Conservation (phyloP, 2,797 vertebrate genomes). For the Acipenser oxyrinchus region DNA sequence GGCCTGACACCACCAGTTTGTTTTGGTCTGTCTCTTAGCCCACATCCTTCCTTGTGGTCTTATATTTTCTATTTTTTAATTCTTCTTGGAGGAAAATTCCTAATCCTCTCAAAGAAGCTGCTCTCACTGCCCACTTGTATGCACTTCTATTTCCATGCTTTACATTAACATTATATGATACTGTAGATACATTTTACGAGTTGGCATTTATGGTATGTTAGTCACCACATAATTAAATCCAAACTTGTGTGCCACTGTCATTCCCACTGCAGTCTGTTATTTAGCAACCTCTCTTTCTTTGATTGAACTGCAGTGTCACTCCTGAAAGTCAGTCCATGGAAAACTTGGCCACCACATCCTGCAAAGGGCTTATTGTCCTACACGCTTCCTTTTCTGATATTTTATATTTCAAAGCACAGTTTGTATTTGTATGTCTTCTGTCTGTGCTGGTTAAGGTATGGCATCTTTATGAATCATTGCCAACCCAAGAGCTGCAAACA, state of each 20-base stretch:
- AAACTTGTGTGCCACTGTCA: background rate
- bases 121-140: constrained; percentile 1
- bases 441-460: constrained; percentile 3
- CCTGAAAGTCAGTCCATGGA: background rate
- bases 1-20: background rate
- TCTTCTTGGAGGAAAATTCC: background rate
- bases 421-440: constrained; percentile 11
- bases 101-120: background rate
- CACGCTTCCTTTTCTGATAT: constrained; percentile 14
- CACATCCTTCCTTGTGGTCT: constrained; percentile 9
- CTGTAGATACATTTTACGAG: background rate
- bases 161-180: background rate
- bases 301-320: background rate
- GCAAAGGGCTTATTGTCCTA: constrained; percentile 11
- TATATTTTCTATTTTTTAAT: background rate
- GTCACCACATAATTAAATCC: constrained; percentile 1
- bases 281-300: background rate
- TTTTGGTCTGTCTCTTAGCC: background rate
- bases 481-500: constrained; percentile 1
- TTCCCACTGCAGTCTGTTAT: background rate
- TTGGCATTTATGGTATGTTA: background rate
- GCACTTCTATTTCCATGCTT: background rate
- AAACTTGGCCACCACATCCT: constrained; percentile 20
- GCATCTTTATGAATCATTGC: constrained; percentile 9
- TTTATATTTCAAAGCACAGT: constrained; percentile 20